phyloP scores from a whole-genome alignment of 2,113 vertebrate genomes.

The Colistium nudipinnis region DNA sequence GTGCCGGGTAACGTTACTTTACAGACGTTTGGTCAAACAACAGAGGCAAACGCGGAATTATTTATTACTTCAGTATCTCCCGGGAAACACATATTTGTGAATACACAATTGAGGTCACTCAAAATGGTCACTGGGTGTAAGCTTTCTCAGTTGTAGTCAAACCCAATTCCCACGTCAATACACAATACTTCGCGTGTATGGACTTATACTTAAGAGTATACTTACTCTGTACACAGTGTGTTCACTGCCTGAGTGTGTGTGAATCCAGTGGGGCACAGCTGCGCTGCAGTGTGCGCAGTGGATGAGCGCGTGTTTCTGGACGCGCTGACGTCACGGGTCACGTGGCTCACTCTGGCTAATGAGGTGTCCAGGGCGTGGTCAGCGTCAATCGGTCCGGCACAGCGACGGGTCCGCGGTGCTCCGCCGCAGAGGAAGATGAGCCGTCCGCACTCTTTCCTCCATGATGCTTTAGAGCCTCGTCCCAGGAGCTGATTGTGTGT shows the following conservation, averaged over 20 bases:
- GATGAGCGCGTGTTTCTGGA: not conserved
- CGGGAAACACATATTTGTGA: too few relatives aligned
- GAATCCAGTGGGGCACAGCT: not conserved
- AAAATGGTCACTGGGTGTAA: too few relatives aligned
- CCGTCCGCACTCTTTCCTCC: conserved; percentile 5
- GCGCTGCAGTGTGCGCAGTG: not conserved
- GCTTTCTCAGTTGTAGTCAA: too few relatives aligned
- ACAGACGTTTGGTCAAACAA: too few relatives aligned
- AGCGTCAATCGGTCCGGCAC: conserved; percentile 43
- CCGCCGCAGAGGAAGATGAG: conserved; percentile 35
- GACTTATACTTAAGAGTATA: too few relatives aligned
- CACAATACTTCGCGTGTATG: too few relatives aligned
- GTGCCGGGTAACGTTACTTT: too few relatives aligned
- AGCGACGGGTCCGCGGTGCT: conserved; percentile 32
- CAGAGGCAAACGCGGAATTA: too few relatives aligned
- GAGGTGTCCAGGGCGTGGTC: conserved; percentile 50
- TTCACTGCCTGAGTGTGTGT: not conserved
- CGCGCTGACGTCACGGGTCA: conserved; percentile 5
- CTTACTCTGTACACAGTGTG: too few relatives aligned
- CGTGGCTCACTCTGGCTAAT: conserved; percentile 46
- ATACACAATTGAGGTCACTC: too few relatives aligned
- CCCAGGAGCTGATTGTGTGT: conserved; percentile 4
- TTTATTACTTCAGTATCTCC: too few relatives aligned
- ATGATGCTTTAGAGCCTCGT: conserved; percentile 23
- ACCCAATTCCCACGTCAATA: too few relatives aligned